Percentiles rank a stretch among this genome's conserved stretches.
These are phyloP conservation scores for Macroglossus sobrinus DNA, from an alignment of 2,113 vertebrate species.

Conservation along the genomic window DNA sequence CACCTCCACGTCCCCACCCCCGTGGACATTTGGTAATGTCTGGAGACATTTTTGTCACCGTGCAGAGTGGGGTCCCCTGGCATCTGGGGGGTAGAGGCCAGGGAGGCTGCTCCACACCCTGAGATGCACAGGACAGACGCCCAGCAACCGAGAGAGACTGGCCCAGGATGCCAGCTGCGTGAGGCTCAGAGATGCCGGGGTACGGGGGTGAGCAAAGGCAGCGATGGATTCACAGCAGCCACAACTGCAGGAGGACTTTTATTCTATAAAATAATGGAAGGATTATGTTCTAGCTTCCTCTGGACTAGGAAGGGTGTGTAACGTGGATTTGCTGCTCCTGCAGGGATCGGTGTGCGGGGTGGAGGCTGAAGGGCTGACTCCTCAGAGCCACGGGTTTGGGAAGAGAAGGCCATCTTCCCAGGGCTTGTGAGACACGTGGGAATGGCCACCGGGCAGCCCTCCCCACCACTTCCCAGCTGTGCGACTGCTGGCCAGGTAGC, in stretches of 20 bases:
- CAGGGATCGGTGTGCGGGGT: neutral
- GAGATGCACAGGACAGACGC: accelerated
- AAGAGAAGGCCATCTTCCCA: neutral
- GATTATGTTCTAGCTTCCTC: neutral
- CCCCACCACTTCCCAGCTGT: neutral
- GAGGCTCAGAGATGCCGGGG: neutral
- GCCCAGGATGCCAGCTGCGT: accelerated
- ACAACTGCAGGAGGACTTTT: too few relatives aligned
- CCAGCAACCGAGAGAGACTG: too few relatives aligned
- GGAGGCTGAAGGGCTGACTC: neutral
- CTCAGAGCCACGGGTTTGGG: neutral
- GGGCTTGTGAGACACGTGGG: neutral
- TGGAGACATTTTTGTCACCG: neutral
- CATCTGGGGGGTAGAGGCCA: neutral
- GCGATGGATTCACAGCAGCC: neutral
- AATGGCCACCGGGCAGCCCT: too few relatives aligned
- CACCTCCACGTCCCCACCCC: neutral
- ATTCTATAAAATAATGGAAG: neutral
- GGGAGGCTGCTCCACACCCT: neutral
- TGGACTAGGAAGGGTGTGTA: neutral
- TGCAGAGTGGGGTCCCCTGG: neutral
- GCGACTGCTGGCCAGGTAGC: neutral
- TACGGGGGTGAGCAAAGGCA: neutral
- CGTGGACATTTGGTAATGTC: neutral
- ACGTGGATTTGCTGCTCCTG: neutral